Evolutionary conservation across 2,888 invertebrate genomes (phyloP), one percentile per base, ranked within the genome.

Genomic region (Lycia hirtaria): DNA sequence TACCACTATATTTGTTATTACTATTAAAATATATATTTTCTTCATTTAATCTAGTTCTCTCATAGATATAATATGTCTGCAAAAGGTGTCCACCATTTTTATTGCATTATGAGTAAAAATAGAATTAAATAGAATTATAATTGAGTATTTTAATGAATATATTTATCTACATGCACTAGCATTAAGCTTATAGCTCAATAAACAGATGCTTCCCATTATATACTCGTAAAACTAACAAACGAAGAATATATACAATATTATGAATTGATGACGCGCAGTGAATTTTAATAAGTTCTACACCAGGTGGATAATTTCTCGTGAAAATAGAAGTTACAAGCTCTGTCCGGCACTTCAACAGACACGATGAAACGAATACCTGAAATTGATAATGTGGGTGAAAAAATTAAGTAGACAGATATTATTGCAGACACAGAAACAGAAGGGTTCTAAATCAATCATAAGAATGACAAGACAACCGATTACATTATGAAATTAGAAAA

Each of bases 251-350:
- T 32, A 57, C 54, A 58, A 60, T 38, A 61, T 51, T 59, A 49
- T 37, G 58, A 61, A 59, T 45, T 62, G 62, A 63, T 65, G 67
- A 67, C 58, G 64, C 48, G 63, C 65, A 48, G 52, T 59, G 64
- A 64, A 64, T 64, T 69, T 67, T 63, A 68, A 68, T 65, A 67
- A 59, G 54, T 4, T 38, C n/a, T 22, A 20, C 38, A 59, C 71
- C 87, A 86, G 85, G 81, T 85, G 86, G 69, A 59, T 50, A 72
- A 78, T 85, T 87, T 85, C 84, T 76, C 78, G 83, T 78, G 83
- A 78, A 74, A 72, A 68, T 68, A 60, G 73, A 78, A 77, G 72
- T 78, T 78, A 14, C 6, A n/a, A 9, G 3, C 2, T n/a, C 19
- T 56, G 40, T 56, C 20, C 45, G 20, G 22, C 5, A 50, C 10